phyloP scores from a whole-genome alignment of 2,888 invertebrate genomes.

The Phoronis australis region DNA sequence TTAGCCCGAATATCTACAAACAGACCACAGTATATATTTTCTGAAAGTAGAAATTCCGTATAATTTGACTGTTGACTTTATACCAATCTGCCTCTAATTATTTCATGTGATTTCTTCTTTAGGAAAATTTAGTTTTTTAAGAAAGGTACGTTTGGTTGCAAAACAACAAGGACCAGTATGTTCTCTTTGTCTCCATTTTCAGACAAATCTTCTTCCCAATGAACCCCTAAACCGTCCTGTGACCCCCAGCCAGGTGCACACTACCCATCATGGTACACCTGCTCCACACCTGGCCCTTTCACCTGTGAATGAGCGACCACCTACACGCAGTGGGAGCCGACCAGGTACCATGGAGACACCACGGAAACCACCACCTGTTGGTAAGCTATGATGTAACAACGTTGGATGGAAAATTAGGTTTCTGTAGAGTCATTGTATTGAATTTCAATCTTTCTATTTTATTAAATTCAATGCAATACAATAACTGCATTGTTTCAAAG shows the following conservation, averaged over 20 bases:
- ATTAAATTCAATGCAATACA: neutral
- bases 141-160: neutral
- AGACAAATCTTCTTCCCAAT: neutral
- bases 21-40: too few relatives aligned
- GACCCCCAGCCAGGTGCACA: neutral
- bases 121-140: neutral
- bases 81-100: too few relatives aligned
- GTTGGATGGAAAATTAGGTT: neutral
- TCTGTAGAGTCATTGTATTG: neutral
- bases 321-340: conserved; percentile 45
- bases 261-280: neutral
- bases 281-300: neutral
- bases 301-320: conserved; percentile 28
- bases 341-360: conserved; percentile 28
- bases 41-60: too few relatives aligned
- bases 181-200: too few relatives aligned
- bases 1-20: too few relatives aligned
- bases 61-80: too few relatives aligned
- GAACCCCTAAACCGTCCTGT: neutral
- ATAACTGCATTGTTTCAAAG: neutral
- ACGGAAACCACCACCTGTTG: too few relatives aligned
- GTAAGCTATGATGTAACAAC: too few relatives aligned
- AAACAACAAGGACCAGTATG: too few relatives aligned
- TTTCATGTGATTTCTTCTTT: too few relatives aligned
- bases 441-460: conserved; percentile 1